Base-by-base conservation (phyloP, 1,140 invertebrate genomes). In the Hestina assimilis region DNA sequence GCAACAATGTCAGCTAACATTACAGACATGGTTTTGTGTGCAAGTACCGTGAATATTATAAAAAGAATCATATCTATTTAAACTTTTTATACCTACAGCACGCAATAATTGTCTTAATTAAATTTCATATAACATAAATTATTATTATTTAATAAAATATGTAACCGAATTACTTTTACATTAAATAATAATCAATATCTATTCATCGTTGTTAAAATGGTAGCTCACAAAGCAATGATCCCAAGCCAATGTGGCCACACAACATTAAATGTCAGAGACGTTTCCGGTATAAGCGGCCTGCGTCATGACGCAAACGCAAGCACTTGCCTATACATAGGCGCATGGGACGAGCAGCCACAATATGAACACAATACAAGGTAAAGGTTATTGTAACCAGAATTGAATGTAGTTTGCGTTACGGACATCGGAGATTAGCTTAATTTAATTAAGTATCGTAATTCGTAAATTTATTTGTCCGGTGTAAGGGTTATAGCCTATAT, bases 371-470 rank as follows among this genome's bases (percentile, higher is more conserved):
- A 79, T 80, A 70, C 80, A 81, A 81, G 75, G 76, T 79, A 79
- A 83, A 81, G 75, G 80, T 81, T 77, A 83, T 80, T 79, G 77
- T 74, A 65, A 68, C 60, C 63, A 73, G 68, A 70, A 71, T 72
- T 63, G 70, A 43, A 65, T 58, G 61, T 67, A 69, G 76, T 71
- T 74, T 51, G 66, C 64, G 59, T 66, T 55, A 35, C 62, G 62
- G 65, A 59, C 57, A 66, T 60, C 56, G 47, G 20, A 55, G 48
- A 69, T 69, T 65, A 69, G 60, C 57, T 73, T 57, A 43, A 67
- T 79, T 66, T 65, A 60, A 69, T 65, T 66, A 46, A 55, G 69
- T 53, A 63, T 61, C 33, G 17, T 26, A 35, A 41, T 40, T 20
- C 33, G 8, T 55, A 55, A n/a, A 33, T 20, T 14, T 48, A 33